Conservation (phyloP, 2,113 vertebrate species). For the Vanacampus margaritifer region DNA sequence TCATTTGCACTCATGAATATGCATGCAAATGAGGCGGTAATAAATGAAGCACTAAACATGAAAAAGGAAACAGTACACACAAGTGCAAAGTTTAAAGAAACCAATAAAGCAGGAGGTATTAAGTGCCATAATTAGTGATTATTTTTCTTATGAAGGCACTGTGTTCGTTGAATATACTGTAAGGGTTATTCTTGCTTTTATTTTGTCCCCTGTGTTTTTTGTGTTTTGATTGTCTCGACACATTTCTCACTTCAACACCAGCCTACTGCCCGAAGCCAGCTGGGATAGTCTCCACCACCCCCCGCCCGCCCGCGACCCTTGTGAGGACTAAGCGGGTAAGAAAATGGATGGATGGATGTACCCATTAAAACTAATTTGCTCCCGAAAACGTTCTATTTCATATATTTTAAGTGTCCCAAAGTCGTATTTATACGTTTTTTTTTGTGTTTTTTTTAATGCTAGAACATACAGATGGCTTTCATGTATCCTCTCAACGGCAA, state of each 20-base stretch:
- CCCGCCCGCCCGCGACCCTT: too few species aligned
- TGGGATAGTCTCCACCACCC: too few species aligned
- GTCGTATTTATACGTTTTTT: too few species aligned
- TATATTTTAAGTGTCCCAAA: too few species aligned
- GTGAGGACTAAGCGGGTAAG: too few species aligned
- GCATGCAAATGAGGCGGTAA: slow-evolving; percentile 7
- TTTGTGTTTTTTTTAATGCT: too few species aligned
- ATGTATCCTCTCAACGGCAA: too few species aligned
- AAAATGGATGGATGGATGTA: too few species aligned
- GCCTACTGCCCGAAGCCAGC: too few species aligned
- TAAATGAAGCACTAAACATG: not conserved
- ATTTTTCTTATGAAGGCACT: not conserved
- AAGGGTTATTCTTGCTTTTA: not conserved
- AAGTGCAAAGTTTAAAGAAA: not conserved
- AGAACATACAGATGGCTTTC: too few species aligned
- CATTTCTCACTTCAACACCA: not conserved
- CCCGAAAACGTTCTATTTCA: too few species aligned
- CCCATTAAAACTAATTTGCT: too few species aligned
- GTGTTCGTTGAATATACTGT: not conserved
- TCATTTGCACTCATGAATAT: slow-evolving; percentile 9
- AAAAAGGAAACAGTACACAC: not conserved
- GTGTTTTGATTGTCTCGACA: not conserved
- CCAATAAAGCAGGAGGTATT: not conserved
- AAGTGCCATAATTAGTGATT: not conserved
- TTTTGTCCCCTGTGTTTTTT: not conserved